Evolutionary conservation across 2,888 invertebrate species (phyloP).

Genomic region (Argynnis bischoffii): DNA sequence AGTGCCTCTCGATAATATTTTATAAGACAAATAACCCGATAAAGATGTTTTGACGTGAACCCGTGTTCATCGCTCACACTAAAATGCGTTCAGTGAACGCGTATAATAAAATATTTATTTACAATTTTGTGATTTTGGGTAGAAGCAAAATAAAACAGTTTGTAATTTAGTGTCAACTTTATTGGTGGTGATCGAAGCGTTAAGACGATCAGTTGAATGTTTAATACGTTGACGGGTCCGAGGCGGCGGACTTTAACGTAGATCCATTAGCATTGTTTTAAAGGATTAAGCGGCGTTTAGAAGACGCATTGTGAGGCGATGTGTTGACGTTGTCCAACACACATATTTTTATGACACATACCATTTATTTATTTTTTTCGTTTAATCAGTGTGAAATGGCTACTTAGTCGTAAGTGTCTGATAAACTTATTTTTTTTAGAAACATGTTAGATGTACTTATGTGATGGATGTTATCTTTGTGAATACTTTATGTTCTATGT

Average conservation of each 20-base stretch:
- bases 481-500: background rate
- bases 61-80: conserved; percentile 82
- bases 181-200: conserved; percentile 77
- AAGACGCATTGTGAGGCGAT: conserved; percentile 59
- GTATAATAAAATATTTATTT: conserved; percentile 80
- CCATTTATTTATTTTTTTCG: conserved; percentile 60
- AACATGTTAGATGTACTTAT: background rate
- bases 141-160: conserved; percentile 69
- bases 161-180: conserved; percentile 79
- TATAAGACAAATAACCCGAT: conserved; percentile 83
- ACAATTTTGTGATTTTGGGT: conserved; percentile 70
- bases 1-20: conserved; percentile 82
- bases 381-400: conserved; percentile 73
- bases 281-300: conserved; percentile 77
- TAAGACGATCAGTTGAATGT: conserved; percentile 70
- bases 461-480: conserved; percentile 33
- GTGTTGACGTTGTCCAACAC: conserved; percentile 64
- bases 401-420: conserved; percentile 65
- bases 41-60: conserved; percentile 83
- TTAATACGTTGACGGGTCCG: conserved; percentile 74
- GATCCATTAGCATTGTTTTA: conserved; percentile 82
- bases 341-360: conserved; percentile 79
- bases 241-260: conserved; percentile 68
- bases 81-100: conserved; percentile 79
- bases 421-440: conserved; percentile 52